Conservation (phyloP, 2,888 invertebrate genomes). For the Argynnis bischoffii region DNA sequence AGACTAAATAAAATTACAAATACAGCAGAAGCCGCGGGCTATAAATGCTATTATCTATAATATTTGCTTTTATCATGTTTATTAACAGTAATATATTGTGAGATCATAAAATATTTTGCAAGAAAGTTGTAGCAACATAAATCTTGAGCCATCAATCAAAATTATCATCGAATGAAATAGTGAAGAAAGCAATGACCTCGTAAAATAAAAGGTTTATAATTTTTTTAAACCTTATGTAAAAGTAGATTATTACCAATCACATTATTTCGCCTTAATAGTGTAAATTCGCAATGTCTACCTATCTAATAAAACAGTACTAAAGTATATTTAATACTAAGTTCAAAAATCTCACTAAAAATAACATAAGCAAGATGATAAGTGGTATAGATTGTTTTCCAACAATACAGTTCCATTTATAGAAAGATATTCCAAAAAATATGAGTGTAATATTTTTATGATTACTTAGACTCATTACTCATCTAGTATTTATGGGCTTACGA, state of each 20-base stretch:
- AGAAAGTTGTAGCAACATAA: conserved; percentile 42
- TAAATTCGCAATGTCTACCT: too few relatives aligned
- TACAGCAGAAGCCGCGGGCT: too few relatives aligned
- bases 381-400: background rate
- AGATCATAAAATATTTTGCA: conserved; percentile 37
- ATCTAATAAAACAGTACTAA: too few relatives aligned
- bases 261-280: too few relatives aligned
- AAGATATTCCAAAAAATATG: background rate
- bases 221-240: too few relatives aligned
- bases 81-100: conserved; percentile 27
- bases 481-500: conserved; percentile 14
- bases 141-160: conserved; percentile 48
- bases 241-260: too few relatives aligned
- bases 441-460: conserved; percentile 15
- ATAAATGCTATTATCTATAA: too few relatives aligned
- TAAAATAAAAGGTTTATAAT: background rate
- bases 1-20: too few relatives aligned
- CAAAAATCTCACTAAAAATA: too few relatives aligned
- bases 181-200: conserved; percentile 14
- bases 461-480: conserved; percentile 15
- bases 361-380: too few relatives aligned
- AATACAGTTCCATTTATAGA: background rate
- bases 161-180: conserved; percentile 30
- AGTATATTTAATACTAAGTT: too few relatives aligned
- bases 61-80: conserved; percentile 17